Percentiles rank a stretch among this genome's conserved stretches.
Evolutionary conservation across 2,113 vertebrate species (phyloP).

Genomic region (Gnathonemus longibarbis): DNA sequence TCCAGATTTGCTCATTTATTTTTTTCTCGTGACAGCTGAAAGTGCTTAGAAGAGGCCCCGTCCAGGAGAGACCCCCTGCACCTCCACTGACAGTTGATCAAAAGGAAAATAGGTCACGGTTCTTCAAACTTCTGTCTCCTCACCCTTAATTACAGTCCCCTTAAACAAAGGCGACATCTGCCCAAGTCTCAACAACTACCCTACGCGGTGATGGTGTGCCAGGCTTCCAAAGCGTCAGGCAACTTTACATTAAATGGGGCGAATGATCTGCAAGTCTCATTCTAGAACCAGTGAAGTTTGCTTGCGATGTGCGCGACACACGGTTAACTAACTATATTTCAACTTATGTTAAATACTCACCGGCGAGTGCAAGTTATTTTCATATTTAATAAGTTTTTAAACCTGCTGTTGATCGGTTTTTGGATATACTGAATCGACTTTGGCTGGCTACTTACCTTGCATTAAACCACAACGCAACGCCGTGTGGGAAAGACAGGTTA

Average conservation of each 20-base stretch:
- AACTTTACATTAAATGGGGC: background rate
- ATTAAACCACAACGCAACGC: background rate
- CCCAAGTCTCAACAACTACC: constrained; percentile 58
- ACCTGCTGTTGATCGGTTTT: background rate
- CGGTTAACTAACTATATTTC: background rate
- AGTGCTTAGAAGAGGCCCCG: constrained; percentile 53
- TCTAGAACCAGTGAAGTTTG: background rate
- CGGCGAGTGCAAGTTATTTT: background rate
- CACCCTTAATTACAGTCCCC: constrained; percentile 70
- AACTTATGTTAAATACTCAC: background rate
- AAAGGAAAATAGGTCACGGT: constrained; percentile 75
- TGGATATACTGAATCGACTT: background rate
- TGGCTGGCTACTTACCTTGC: background rate
- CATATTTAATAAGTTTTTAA: background rate
- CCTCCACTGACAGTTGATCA: constrained; percentile 73
- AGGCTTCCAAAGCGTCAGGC: constrained; percentile 45
- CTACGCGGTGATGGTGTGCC: constrained; percentile 40
- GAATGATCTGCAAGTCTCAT: background rate
- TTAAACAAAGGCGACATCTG: constrained; percentile 78
- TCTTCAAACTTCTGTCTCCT: constrained; percentile 68
- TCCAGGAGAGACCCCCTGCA: constrained; percentile 57
- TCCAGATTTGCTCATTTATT: constrained; percentile 48
- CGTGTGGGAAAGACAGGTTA: background rate
- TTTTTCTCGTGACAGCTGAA: constrained; percentile 64
- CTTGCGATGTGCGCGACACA: background rate